Percentiles rank a stretch among this genome's conserved stretches.
These are phyloP conservation scores for Agrotis ipsilon DNA, from an alignment of 2,888 invertebrate genomes.

Conservation along the genomic window DNA sequence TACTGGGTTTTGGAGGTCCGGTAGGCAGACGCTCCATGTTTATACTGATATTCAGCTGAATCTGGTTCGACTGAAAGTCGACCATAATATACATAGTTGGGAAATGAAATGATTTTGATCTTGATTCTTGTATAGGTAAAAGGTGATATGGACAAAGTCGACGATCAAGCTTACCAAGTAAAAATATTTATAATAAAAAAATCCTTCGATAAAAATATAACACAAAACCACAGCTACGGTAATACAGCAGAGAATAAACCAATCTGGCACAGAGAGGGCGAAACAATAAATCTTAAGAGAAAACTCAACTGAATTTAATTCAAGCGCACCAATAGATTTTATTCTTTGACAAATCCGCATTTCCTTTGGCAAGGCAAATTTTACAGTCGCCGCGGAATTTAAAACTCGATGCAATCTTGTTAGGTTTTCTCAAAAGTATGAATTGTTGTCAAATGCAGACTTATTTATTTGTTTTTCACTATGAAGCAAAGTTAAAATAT, in stretches of 20 bases:
- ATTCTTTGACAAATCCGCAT: slow-evolving; percentile 41
- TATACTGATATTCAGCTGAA: no score
- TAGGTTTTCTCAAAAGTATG: slow-evolving; percentile 12
- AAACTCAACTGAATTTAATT: slow-evolving; percentile 8
- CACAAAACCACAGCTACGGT: neutral
- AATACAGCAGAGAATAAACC: slow-evolving; percentile 1
- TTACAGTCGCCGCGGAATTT: slow-evolving; percentile 30
- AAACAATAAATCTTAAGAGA: slow-evolving; percentile 24
- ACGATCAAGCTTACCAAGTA: no score
- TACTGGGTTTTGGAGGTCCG: no score
- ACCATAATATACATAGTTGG: no score
- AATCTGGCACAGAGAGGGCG: neutral
- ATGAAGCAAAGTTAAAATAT: neutral
- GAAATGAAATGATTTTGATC: no score
- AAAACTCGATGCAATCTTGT: slow-evolving; percentile 37
- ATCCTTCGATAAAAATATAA: no score
- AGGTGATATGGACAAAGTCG: no score
- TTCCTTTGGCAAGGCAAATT: slow-evolving; percentile 29
- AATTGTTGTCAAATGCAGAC: slow-evolving; percentile 12
- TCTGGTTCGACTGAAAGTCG: no score
- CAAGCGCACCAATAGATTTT: slow-evolving; percentile 14
- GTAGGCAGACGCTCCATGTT: no score
- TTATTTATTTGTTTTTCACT: neutral
- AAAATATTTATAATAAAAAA: no score
- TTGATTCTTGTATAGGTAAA: no score